Percentiles rank a stretch among this genome's conserved stretches.
Conservation (phyloP, 2,797 vertebrate species). For the Simalia tracyae region DNA sequence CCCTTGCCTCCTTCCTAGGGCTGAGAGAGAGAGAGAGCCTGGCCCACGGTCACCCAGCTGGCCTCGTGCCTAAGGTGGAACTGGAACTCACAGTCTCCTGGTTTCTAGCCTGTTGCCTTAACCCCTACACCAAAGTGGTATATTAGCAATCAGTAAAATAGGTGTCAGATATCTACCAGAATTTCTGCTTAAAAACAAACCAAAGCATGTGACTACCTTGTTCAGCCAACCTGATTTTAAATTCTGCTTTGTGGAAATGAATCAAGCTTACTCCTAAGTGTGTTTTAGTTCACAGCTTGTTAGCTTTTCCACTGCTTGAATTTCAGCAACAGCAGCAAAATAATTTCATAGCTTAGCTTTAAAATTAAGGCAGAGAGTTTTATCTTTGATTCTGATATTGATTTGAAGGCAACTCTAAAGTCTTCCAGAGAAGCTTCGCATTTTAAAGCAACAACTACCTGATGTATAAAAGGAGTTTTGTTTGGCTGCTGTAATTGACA, state of each 20-base stretch:
- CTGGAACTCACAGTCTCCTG: not conserved
- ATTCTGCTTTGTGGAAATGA: not conserved
- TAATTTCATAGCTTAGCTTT: slow-evolving; percentile 10
- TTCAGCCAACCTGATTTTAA: not conserved
- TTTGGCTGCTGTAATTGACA: slow-evolving; percentile 12
- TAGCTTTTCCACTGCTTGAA: not conserved
- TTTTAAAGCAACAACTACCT: slow-evolving; percentile 31
- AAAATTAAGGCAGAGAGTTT: not conserved
- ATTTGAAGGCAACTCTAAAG: slow-evolving; percentile 40
- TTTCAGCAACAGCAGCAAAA: not conserved
- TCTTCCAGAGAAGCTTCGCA: not conserved
- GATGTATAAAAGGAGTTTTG: slow-evolving; percentile 29
- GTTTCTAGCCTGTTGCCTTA: not conserved
- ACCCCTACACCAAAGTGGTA: not conserved
- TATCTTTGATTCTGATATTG: slow-evolving; percentile 19
- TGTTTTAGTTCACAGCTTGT: not conserved
- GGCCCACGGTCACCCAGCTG: not conserved
- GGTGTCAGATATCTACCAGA: not conserved
- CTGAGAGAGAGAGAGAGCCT: not conserved
- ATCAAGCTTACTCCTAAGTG: not conserved
- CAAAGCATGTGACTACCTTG: not conserved
- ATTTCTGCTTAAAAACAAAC: not conserved
- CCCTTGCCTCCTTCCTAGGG: not conserved
- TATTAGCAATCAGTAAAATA: not conserved
- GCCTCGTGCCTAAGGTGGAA: not conserved